Evolutionary conservation across 2,797 vertebrate species (phyloP).

Genomic region (Eulemur rubriventer): DNA sequence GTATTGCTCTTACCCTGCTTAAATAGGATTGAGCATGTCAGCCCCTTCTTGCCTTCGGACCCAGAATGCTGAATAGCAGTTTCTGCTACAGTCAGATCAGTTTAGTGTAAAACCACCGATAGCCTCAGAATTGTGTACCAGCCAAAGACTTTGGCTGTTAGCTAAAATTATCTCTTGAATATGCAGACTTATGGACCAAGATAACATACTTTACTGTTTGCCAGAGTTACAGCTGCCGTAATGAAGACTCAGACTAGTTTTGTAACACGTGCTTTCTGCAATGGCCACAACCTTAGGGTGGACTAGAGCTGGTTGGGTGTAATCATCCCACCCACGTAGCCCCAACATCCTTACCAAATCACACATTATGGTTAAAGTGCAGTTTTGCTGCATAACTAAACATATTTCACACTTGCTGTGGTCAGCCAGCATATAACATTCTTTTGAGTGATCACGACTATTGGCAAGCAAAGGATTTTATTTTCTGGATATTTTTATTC

Average conservation of each 20-base stretch:
- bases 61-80: slow-evolving; percentile 42
- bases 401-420: slow-evolving; percentile 50
- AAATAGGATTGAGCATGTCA: slow-evolving; percentile 24
- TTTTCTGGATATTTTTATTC: slow-evolving; percentile 44
- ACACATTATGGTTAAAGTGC: slow-evolving; percentile 38
- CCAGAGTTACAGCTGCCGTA: slow-evolving; percentile 17
- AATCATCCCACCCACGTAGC: slow-evolving; percentile 51
- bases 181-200: neutral
- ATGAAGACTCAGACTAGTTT: slow-evolving; percentile 18
- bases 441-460: slow-evolving; percentile 57
- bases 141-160: neutral
- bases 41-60: neutral
- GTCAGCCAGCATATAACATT: slow-evolving; percentile 18
- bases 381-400: slow-evolving; percentile 41
- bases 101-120: slow-evolving; percentile 28
- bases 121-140: neutral
- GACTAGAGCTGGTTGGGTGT: neutral
- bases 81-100: slow-evolving; percentile 38
- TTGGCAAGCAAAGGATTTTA: slow-evolving; percentile 50
- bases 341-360: slow-evolving; percentile 63
- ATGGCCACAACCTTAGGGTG: neutral
- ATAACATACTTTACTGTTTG: slow-evolving; percentile 51
- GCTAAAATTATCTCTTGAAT: neutral
- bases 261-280: slow-evolving; percentile 42
- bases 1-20: slow-evolving; percentile 42